Evolutionary conservation across 2,113 vertebrate species (phyloP), one percentile per base, ranked within the genome.

Genomic region (Lampris incognitus): DNA sequence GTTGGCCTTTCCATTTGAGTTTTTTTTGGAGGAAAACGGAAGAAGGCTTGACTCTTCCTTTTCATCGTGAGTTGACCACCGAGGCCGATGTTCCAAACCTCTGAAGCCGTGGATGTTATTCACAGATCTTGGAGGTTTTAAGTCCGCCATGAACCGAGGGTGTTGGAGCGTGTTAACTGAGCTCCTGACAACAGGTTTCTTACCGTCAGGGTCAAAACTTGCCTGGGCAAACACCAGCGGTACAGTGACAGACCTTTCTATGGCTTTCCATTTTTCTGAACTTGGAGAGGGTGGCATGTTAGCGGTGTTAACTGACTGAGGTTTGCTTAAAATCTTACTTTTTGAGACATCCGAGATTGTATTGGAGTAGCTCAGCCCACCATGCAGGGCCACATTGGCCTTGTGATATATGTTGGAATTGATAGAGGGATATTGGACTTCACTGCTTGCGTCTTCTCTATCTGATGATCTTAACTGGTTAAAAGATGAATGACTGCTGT

Each of bases 71-170:
- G 57, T 6, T 63, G 36, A 50, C 73, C 13, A 9, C 4, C 0
- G 6, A 54, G 68, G 39, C 3, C 6, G 67, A 50, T 36, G 10
- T 37, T 59, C 4, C n/a, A 85, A 81, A 40, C 73, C 74, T 50
- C 65, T 59, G 59, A 63, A 50, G 41, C 55, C 55, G 50, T 66
- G 62, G 36, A 74, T 39, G 61, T 13, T 78, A 82, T 85, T 72
- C 0, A 40, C 3, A 3, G 36, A 38, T 13, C 0, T 24, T 55
- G 44, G 44, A 7, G 72, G 62, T 75, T 78, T 70, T 54, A 40
- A 36, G 9, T 6, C 11, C 2, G 6, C 38, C 10, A 3, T 4
- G 1, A 48, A 59, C 48, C 50, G 52, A 52, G 65, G 40, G 62
- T 13, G n/a, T 48, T 58, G 42, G 1, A 72, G 24, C 9, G 9